Evolutionary conservation across 2,888 invertebrate species (phyloP), one percentile per base, ranked within the genome.

Genomic region (Anodontia alba): DNA sequence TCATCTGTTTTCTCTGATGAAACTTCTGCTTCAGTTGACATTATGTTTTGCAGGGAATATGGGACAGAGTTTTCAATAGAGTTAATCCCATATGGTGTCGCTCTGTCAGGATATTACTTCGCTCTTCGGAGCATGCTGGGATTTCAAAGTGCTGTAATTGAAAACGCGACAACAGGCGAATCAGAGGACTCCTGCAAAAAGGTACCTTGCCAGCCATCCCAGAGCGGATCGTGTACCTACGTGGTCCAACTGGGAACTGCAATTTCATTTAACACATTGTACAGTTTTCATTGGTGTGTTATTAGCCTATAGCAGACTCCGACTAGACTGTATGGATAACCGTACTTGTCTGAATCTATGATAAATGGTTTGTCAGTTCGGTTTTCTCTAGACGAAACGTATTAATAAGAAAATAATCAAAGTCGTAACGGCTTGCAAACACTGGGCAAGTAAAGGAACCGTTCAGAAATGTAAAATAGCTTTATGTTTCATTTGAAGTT

Each of bases 31-130:
- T 67, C 10, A 66, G 10, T 66, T 54, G 23, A n/a, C 67, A 51
- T 43, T 67, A n/a, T 66, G n/a, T 46, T 57, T 38, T 36, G 33
- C 33, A n/a, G 51, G 36, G 26, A 43, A 57, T 67, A n/a, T 38
- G 49, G 74, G 74, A 74, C 74, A 67, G 42, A 54, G 66, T 43
- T 66, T 66, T 74, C 66, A 74, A 74, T 43, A 43, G 54, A 54
- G 12, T 54, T 54, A 54, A 54, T 54, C 54, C 54, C 54, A 54
- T 26, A 33, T 42, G 73, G 23, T 57, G 54, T 29, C 57, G 67
- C 62, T 31, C 42, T 23, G 73, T 26, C 73, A 42, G 73, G 73
- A 73, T 62, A 73, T 73, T 73, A 73, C 49, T 46, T 43, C 66
- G 43, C 38, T 43, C 43, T 29, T 23, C 29, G 33, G 38, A 43